Base-by-base conservation (phyloP, 2,888 invertebrate genomes). In the Harpalus rufipes region DNA sequence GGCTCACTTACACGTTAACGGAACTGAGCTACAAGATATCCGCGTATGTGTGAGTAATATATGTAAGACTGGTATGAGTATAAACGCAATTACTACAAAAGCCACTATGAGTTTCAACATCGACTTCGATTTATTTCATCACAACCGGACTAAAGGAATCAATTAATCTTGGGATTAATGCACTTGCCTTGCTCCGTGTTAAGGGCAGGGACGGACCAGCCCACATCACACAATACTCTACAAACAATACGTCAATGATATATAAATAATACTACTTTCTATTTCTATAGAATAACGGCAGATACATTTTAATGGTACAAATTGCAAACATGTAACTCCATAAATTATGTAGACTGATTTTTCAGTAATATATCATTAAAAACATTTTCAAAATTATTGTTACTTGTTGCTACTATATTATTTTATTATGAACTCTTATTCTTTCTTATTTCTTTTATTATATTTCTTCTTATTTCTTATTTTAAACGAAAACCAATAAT, bases 91-190 rank as follows among this genome's bases (percentile, higher is more conserved):
- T 81, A 86, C 78, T 61, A 83, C 84, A 58, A 76, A 83, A 86
- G 84, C 78, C 72, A 65, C 84, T 85, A 84, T 86, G 79, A 74
- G 79, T 87, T 87, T 85, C 87, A 85, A 86, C 86, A 87, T 84
- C 68, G 74, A 14, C 79, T 74, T 81, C 81, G 84, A 84, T 86
- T 85, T 84, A 86, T 86, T 86, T 86, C 86, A 86, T 86, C 86
- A 85, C 86, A 86, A 85, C 87, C 86, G 81, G 59, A 83, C 79
- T 83, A 79, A 84, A 83, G 85, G 85, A 87, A 87, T 87, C 87
- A 87, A 87, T 87, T 87, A 87, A 87, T 87, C 86, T 87, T 86
- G 76, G 84, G 85, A 86, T 87, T 87, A 87, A 87, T 87, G 87
- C 86, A 87, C 87, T 87, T 86, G 85, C 85, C 83, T 58, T 78